Base-by-base conservation (phyloP, 1,140 invertebrate genomes). In the Tetramorium parvispinum region DNA sequence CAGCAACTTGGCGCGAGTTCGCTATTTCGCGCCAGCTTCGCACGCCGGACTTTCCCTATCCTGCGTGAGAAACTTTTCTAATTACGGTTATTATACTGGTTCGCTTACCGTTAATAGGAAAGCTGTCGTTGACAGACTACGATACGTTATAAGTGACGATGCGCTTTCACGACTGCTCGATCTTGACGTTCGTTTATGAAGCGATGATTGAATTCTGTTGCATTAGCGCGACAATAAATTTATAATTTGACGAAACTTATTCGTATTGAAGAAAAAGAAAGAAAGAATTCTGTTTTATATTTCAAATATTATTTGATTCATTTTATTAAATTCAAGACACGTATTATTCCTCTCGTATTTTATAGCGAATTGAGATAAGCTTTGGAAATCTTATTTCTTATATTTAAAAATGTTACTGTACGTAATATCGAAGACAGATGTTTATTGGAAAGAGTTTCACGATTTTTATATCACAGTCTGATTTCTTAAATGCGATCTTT, bases 11-110 rank as follows among this genome's bases (percentile, higher is more conserved):
- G 37, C 32, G 77, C 46, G 49, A 70, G 63, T 70, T 70, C 21
- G 43, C 11, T 75, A 61, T 75, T 75, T 83, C 79, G 68, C 79
- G 11, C n/a, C 51, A 40, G 79, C 16, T 18, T 68, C 63, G 16
- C 61, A 53, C 40, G 7, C 68, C 53, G 79, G 68, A 83, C 79
- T 59, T 83, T 83, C 66, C 18, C 51, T 46, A 73, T 83, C 27
- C 79, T 71, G 40, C 53, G 57, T 49, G 53, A 40, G 43, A 83
- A 83, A 83, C 79, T 83, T 83, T 83, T 83, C 79, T 83, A 83
- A 83, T 83, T 83, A 83, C 24, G 79, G 53, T 83, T 83, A 83
- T 83, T 73, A 83, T 75, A 57, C 32, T 57, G 40, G 66, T 21
- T 59, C 51, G 53, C 55, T 68, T 49, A 59, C 24, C 68, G 79